Evolutionary conservation across 2,113 vertebrate genomes (phyloP).

Genomic region (Seriola dumerili): DNA sequence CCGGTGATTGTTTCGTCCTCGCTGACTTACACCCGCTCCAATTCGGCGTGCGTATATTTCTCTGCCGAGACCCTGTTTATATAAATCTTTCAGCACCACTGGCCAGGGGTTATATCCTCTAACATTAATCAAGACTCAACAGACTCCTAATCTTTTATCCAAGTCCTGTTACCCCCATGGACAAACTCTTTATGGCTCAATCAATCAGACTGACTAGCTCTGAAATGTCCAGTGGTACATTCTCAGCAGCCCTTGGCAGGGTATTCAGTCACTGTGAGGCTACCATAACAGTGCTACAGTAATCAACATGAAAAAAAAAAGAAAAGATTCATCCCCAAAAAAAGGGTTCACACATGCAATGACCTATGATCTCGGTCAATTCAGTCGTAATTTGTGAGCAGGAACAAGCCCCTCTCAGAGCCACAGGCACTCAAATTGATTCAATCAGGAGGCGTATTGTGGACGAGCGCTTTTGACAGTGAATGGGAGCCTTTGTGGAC

Average conservation of each 20-base stretch:
- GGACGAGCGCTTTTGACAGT: constrained; percentile 13
- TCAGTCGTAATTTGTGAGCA: constrained; percentile 37
- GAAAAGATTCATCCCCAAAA: constrained; percentile 3
- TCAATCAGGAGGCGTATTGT: constrained; percentile 31
- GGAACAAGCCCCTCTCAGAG: constrained; percentile 18
- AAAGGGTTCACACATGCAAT: constrained; percentile 9
- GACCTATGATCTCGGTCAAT: constrained; percentile 27
- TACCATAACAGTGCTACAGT: constrained; percentile 37
- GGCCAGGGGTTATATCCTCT: constrained; percentile 66
- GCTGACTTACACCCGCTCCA: constrained; percentile 42
- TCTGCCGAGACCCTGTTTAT: constrained; percentile 53
- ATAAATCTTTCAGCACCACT: constrained; percentile 68
- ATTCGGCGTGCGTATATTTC: constrained; percentile 48
- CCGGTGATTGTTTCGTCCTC: constrained; percentile 46
- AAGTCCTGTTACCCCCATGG: constrained; percentile 68
- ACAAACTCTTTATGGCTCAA: constrained; percentile 80
- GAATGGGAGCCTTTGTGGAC: constrained; percentile 54
- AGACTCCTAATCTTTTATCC: constrained; percentile 75
- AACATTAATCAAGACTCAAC: constrained; percentile 78
- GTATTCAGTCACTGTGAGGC: constrained; percentile 39
- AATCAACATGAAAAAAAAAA: constrained; percentile 36
- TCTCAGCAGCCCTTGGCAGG: constrained; percentile 46
- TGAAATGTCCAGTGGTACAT: constrained; percentile 67
- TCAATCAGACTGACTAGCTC: constrained; percentile 76
- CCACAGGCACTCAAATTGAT: constrained; percentile 22